Base-by-base conservation (phyloP, 2,797 vertebrate species). In the Galago senegalensis region DNA sequence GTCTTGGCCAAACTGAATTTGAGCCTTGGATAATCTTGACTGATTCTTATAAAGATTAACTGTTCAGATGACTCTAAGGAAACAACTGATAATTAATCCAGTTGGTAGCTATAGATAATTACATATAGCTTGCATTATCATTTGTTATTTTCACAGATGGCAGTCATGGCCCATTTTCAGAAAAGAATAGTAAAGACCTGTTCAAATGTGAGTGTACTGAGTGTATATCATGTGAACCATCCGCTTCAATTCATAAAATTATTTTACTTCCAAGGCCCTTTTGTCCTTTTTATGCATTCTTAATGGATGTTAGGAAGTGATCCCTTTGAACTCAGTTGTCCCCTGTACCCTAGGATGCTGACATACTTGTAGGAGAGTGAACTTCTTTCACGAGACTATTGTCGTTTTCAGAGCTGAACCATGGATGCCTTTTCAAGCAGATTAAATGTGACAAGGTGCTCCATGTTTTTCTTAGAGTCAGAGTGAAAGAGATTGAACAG, bases 41-140 rank as follows among this genome's bases (percentile, higher is more conserved):
- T 90, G 89, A n/a, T 29, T 96, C 92, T 70, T 65, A 60, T 5
- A 43, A 86, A 92, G 21, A 82, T 70, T n/a, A 85, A 77, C 76
- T 7, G 1, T 79, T 80, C 34, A 75, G 18, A 43, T 67, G 69
- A 53, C 43, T 53, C 43, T 63, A 61, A 89, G 72, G 56, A 83
- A 25, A 46, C 31, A 76, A 70, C 29, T 27, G 53, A 31, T 69
- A 72, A 43, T 77, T 29, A 67, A 84, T 60, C 53, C 25, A 29
- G 31, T 60, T 69, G 86, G 82, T 70, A 61, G 34, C 5, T 43
- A 11, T 60, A 67, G 73, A 58, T 69, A 69, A 70, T 31, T 67
- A 46, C 80, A 2, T 43, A 12, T 58, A 56, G 34, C 12, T 40
- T 77, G 1, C 69, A 7, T 67, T n/a, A 49, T 31, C 25, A 21